Evolutionary conservation across 2,797 vertebrate species (phyloP).

Genomic region (Bufotes viridis): DNA sequence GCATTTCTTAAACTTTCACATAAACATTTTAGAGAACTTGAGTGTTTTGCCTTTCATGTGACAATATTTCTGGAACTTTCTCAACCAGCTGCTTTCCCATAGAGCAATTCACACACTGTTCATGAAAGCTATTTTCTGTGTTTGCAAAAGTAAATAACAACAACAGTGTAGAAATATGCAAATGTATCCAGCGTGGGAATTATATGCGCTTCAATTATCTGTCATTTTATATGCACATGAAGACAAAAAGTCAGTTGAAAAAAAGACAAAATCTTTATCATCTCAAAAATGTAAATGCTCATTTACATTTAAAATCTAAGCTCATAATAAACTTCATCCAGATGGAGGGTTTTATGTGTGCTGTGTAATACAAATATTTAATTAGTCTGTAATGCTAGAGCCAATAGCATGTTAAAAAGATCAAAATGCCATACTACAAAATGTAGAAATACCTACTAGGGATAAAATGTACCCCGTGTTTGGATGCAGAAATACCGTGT

Average conservation of each 20-base stretch:
- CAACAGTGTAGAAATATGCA: conserved; percentile 31
- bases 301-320: neutral
- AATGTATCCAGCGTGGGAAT: conserved; percentile 41
- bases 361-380: neutral
- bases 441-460: no score
- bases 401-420: neutral
- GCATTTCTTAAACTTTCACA: conserved; percentile 39
- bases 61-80: conserved; percentile 44
- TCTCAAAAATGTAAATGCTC: neutral
- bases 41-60: conserved; percentile 48
- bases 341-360: neutral
- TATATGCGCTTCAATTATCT: conserved; percentile 22
- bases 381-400: neutral
- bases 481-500: no score
- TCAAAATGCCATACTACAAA: no score
- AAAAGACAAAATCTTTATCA: neutral
- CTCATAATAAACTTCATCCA: neutral
- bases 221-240: conserved; percentile 10
- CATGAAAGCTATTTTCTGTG: conserved; percentile 43
- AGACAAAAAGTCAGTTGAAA: conserved; percentile 6
- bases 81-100: conserved; percentile 57
- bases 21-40: conserved; percentile 34
- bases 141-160: conserved; percentile 49
- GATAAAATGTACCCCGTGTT: no score
- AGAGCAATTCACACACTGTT: conserved; percentile 38